Evolutionary conservation across 1,140 invertebrate species (phyloP), one percentile per base, ranked within the genome.

Genomic region (Aphaenogaster floridana): DNA sequence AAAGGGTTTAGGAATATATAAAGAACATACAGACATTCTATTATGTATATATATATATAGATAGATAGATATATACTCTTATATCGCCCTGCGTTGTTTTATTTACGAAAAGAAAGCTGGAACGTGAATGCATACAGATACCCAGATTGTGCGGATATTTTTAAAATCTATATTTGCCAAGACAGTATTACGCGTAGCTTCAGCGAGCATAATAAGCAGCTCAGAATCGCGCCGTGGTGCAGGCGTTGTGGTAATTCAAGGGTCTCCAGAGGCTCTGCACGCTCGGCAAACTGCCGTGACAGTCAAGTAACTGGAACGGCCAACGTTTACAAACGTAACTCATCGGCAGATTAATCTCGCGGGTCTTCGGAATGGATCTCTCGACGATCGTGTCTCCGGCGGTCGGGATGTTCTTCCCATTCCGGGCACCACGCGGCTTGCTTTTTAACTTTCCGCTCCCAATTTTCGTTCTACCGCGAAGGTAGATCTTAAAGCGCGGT

Each of bases 271-370:
- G 88, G 48, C n/a, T 61, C 39, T 80, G 42, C 48, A 36, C 77
- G 66, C 48, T 86, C 83, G 50, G 64, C 88, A 54, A 80, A 88
- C 87, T 78, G 50, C 87, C 91, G 89, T 92, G 88, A 92, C 93
- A 91, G 89, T 93, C 93, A 94, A 95, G 92, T 93, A 95, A 94
- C 90, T 93, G 90, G 92, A 94, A 94, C 92, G 90, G 91, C 80
- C 91, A 76, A 68, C 88, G 76, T 91, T 88, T 89, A 91, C 71
- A 90, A 92, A 90, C 90, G 88, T 89, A 88, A 88, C 72, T 89
- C 78, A 88, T 86, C 83, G 79, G 45, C 54, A 36, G 69, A 77
- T 61, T 72, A 83, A 90, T 86, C 87, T 86, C 87, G 66, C 64
- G 86, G 69, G 85, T 74, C 39, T 89, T 81, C 54, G 69, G 42